Percentiles rank a stretch among this genome's conserved stretches.
Evolutionary conservation across 2,113 vertebrate genomes (phyloP).

Genomic region (Ctenomys sociabilis): DNA sequence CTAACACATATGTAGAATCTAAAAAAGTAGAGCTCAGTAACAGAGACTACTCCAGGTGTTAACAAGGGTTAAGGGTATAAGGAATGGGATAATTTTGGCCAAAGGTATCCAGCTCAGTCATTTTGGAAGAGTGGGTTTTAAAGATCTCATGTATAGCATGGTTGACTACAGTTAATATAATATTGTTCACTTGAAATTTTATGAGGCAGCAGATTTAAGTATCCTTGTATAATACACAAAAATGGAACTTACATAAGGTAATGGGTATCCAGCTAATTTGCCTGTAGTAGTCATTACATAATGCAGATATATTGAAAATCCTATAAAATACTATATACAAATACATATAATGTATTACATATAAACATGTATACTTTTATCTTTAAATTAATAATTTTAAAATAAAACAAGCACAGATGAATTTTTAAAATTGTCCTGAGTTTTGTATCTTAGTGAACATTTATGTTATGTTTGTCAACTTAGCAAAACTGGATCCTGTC

Average conservation of each 20-base stretch:
- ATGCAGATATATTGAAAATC: neutral
- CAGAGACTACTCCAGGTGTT: neutral
- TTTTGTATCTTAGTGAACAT: neutral
- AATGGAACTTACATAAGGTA: neutral
- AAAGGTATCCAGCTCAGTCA: neutral
- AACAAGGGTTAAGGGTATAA: neutral
- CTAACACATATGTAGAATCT: neutral
- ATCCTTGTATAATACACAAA: neutral
- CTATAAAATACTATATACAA: neutral
- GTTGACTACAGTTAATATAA: neutral
- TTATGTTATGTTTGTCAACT: neutral
- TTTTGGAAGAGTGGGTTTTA: neutral
- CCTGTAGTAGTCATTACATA: neutral
- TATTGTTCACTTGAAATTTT: neutral
- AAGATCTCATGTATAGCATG: neutral
- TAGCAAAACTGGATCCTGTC: neutral
- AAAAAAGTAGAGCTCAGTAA: neutral
- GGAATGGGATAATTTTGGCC: neutral
- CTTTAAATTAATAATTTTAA: neutral
- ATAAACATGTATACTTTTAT: neutral
- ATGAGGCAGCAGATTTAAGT: neutral
- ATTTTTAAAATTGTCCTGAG: neutral
- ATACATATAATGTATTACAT: neutral
- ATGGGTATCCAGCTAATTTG: neutral
- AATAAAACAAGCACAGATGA: neutral